Evolutionary conservation across 2,888 invertebrate genomes (phyloP), one percentile per base, ranked within the genome.

Genomic region (Idaea aversata): DNA sequence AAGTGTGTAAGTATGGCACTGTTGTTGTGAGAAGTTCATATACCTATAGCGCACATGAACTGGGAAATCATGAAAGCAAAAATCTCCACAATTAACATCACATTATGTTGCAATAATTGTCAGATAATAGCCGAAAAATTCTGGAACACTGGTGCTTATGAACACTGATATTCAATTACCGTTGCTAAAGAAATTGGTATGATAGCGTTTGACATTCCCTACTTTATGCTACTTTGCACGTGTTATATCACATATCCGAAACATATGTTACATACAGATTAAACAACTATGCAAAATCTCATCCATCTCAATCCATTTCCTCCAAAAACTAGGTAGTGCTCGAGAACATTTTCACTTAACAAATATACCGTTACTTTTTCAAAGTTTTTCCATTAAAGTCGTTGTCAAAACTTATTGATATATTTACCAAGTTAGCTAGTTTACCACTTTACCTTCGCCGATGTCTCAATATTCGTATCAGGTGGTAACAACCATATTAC

Each of bases 351-450:
- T 77, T 76, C 76, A 76, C 82, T 80, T 76, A 79, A 78, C 79
- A 81, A 81, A 76, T 71, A 70, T 74, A 75, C 59, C 78, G 76
- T 77, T 80, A 79, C 79, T 81, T 83, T 82, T 71, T 71, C 67
- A 74, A 81, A 87, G 80, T 88, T 88, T 87, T 79, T 83, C 83
- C 83, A 87, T 87, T 84, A 80, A 82, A 81, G 78, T 82, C 80
- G 79, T 80, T 81, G 84, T 83, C 86, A 78, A 76, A 84, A 82
- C 84, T 80, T 81, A 80, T 82, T 87, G 87, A 87, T 87, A 81
- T 84, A 86, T 87, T 81, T 79, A 76, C 78, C 66, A 79, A 84
- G 80, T 86, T 77, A 65, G 70, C 75, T 80, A 81, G 83, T 82
- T 84, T 68, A 69, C 75, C 75, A 77, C 75, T 77, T 79, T 82